These are phyloP conservation scores for Cremastinae sp. DNA, from an alignment of 2,888 invertebrate species.

Conservation along the genomic window DNA sequence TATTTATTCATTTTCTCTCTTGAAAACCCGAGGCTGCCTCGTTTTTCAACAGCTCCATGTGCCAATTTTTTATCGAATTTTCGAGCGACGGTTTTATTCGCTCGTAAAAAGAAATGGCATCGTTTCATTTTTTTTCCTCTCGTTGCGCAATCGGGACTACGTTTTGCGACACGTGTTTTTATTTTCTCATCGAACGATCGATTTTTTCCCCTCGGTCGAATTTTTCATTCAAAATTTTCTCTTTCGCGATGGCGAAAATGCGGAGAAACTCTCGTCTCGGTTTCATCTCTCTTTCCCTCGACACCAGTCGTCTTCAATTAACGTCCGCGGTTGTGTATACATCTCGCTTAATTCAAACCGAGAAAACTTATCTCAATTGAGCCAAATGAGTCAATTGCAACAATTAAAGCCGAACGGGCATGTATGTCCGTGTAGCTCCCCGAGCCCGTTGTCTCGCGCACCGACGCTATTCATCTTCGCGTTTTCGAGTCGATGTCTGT, in stretches of 20 bases:
- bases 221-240: too few relatives aligned
- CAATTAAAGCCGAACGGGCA: conserved; percentile 69
- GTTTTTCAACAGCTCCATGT: conserved; percentile 3
- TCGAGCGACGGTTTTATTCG: neutral
- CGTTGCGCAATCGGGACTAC: neutral
- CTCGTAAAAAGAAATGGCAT: neutral
- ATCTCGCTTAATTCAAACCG: conserved; percentile 45
- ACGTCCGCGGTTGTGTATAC: conserved; percentile 27
- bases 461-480: neutral
- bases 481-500: neutral
- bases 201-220: too few relatives aligned
- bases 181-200: too few relatives aligned
- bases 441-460: neutral
- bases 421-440: conserved; percentile 19
- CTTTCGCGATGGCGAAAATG: neutral
- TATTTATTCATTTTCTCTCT: conserved; percentile 28
- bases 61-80: conserved; percentile 7
- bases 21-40: conserved; percentile 20
- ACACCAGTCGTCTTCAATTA: conserved; percentile 13
- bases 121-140: neutral
- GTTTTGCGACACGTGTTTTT: too few relatives aligned
- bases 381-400: conserved; percentile 74
- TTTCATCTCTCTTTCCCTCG: neutral
- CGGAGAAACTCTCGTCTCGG: neutral
- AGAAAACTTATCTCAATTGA: conserved; percentile 72